Percentiles rank a stretch among this genome's conserved stretches.
These are phyloP conservation scores for Eupelmus urozonus DNA, from an alignment of 2,888 invertebrate genomes.

Conservation along the genomic window DNA sequence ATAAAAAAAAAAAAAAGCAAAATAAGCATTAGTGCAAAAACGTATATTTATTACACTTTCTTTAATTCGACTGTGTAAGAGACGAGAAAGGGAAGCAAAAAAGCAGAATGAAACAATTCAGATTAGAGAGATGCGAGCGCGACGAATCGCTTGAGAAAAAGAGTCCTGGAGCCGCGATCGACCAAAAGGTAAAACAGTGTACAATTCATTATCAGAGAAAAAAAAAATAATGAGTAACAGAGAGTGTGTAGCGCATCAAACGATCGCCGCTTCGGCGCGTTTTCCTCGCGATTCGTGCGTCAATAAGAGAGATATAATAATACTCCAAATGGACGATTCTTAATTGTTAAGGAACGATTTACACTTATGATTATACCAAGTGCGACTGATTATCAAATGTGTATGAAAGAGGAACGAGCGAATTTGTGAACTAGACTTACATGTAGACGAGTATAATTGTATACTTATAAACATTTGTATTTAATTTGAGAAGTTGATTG, in stretches of 20 bases:
- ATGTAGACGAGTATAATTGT: slow-evolving; percentile 43
- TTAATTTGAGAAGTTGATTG: slow-evolving; percentile 53
- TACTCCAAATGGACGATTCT: slow-evolving; percentile 57
- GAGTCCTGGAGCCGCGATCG: slow-evolving; percentile 71
- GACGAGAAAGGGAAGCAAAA: slow-evolving; percentile 48
- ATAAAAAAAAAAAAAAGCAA: slow-evolving; percentile 39
- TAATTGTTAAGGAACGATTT: slow-evolving; percentile 48
- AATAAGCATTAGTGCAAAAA: slow-evolving; percentile 22
- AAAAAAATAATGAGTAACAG: neutral
- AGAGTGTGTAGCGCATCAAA: neutral
- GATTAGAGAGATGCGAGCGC: slow-evolving; percentile 34
- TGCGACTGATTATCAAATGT: slow-evolving; percentile 52
- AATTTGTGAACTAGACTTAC: slow-evolving; percentile 45
- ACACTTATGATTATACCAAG: slow-evolving; percentile 53
- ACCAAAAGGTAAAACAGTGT: slow-evolving; percentile 15
- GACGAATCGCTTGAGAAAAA: slow-evolving; percentile 55
- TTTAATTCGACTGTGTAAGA: slow-evolving; percentile 33
- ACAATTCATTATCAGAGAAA: neutral
- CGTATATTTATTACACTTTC: slow-evolving; percentile 34
- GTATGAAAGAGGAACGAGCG: slow-evolving; percentile 49
- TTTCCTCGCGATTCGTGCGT: slow-evolving; percentile 54
- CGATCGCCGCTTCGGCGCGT: slow-evolving; percentile 70
- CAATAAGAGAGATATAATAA: slow-evolving; percentile 32
- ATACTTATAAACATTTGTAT: slow-evolving; percentile 49
- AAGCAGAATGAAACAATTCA: slow-evolving; percentile 13